Percentiles rank a stretch among this genome's conserved stretches.
Evolutionary conservation across 2,888 invertebrate species (phyloP).

Genomic region (Beris chalybata): DNA sequence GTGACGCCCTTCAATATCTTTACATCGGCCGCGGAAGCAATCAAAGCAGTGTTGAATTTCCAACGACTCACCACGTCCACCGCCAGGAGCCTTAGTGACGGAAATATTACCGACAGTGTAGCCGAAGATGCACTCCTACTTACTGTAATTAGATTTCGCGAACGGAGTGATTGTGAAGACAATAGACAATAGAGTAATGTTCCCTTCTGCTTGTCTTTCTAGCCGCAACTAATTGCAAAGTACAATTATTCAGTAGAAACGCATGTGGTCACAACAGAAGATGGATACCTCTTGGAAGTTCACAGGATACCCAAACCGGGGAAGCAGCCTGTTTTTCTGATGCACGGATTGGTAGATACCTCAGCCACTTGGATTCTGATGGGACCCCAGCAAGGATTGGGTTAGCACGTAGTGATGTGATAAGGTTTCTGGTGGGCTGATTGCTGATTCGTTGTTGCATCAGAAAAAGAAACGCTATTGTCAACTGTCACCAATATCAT

Average conservation of each 20-base stretch:
- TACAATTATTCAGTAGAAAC: constrained; percentile 68
- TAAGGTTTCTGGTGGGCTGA: too few species aligned
- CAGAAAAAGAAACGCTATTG: too few species aligned
- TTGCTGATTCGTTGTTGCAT: too few species aligned
- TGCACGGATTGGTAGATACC: constrained; percentile 73
- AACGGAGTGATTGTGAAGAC: too few species aligned
- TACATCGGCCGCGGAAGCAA: constrained; percentile 9
- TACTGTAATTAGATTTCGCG: background rate
- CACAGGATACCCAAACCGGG: constrained; percentile 68
- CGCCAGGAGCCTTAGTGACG: background rate
- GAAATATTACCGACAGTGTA: constrained; percentile 8
- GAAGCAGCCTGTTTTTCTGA: constrained; percentile 63
- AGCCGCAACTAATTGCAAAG: constrained; percentile 61
- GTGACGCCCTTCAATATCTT: constrained; percentile 8
- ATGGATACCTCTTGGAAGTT: constrained; percentile 76
- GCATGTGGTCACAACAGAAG: constrained; percentile 68
- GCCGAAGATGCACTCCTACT: constrained; percentile 22
- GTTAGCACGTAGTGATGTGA: constrained; percentile 10
- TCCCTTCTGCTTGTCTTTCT: background rate
- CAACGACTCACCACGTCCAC: background rate
- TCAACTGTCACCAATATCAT: too few species aligned
- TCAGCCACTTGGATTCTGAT: constrained; percentile 75
- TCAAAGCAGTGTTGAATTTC: constrained; percentile 12
- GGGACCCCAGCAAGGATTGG: constrained; percentile 64
- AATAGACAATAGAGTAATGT: background rate